These are phyloP conservation scores for Drosophila kohkoa DNA, from an alignment of 1,140 invertebrate species.

Conservation along the genomic window DNA sequence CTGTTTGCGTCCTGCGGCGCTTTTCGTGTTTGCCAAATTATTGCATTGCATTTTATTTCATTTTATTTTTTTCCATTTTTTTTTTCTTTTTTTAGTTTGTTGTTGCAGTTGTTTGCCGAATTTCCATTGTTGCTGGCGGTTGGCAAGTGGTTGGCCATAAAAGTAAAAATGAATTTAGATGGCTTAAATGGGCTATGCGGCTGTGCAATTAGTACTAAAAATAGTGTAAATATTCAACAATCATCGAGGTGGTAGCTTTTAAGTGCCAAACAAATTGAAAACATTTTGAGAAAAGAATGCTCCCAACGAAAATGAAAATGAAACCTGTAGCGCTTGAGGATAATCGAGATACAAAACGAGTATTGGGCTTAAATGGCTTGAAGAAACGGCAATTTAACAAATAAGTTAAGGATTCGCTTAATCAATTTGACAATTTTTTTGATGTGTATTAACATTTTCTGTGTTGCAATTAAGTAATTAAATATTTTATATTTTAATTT, in stretches of 20 bases:
- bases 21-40: constrained; percentile 67
- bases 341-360: too few species aligned
- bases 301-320: too few species aligned
- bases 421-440: too few species aligned
- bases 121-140: constrained; percentile 8
- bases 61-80: background rate
- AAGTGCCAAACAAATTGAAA: constrained; percentile 10
- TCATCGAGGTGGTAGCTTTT: constrained; percentile 8
- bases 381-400: too few species aligned
- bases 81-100: background rate
- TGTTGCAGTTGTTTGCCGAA: constrained; percentile 10
- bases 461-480: too few species aligned
- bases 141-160: constrained; percentile 15
- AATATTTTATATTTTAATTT: too few species aligned
- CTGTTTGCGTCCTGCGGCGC: constrained; percentile 70
- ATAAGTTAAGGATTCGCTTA: too few species aligned
- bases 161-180: constrained; percentile 49
- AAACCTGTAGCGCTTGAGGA: too few species aligned
- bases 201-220: constrained; percentile 14
- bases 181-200: constrained; percentile 26
- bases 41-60: constrained; percentile 22
- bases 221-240: constrained; percentile 21
- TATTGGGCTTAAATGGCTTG: too few species aligned
- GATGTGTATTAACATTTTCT: too few species aligned
- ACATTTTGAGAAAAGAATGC: background rate